Base-by-base conservation (phyloP, 1,140 invertebrate genomes). In the Drosophila equinoxialis region DNA sequence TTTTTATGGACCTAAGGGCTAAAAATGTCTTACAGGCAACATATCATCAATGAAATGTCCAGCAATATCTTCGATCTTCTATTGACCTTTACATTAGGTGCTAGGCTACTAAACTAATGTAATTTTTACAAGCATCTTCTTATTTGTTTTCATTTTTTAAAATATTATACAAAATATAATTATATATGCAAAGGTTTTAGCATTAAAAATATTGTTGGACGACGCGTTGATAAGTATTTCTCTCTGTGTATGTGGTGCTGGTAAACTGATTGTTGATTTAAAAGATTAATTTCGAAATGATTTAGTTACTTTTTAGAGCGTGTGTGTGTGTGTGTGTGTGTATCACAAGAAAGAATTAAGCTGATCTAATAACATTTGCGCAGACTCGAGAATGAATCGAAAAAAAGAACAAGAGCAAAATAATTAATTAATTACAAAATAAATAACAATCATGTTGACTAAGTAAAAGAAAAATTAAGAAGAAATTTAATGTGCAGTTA, bases 381-480 rank as follows among this genome's bases (percentile, higher is more conserved):
- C 45, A 51, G 45, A 51, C 17, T 51, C 17, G 8, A 51, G 17
- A 23, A 23, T 10, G 4, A 51, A 51, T 51, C 8, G 42, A 45
- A 45, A 45, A 14, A 45, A 45, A 23, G 55, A 67, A 35, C 51
- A 64, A 35, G 61, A 45, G 64, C 55, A 66, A 57, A 62, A 54
- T 69, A 69, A 68, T 62, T 68, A 75, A 69, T 64, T 74, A 71
- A 68, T 82, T 82, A 79, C 69, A 78, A 80, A 84, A 84, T 87
- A 87, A 87, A 87, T 87, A 87, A 87, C 84, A 89, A 89, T 73
- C 57, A 80, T 69, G 60, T 75, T 87, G 79, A 87, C 81, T 79
- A 81, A 71, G 74, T 76, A 74, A 77, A 76, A 51, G 54, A 68
- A 69, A 35, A 51, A 81, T 62, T 45, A 65, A 33, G 62, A 39